phyloP scores from a whole-genome alignment of 2,888 invertebrate genomes.

The Amphiduros pacificus region DNA sequence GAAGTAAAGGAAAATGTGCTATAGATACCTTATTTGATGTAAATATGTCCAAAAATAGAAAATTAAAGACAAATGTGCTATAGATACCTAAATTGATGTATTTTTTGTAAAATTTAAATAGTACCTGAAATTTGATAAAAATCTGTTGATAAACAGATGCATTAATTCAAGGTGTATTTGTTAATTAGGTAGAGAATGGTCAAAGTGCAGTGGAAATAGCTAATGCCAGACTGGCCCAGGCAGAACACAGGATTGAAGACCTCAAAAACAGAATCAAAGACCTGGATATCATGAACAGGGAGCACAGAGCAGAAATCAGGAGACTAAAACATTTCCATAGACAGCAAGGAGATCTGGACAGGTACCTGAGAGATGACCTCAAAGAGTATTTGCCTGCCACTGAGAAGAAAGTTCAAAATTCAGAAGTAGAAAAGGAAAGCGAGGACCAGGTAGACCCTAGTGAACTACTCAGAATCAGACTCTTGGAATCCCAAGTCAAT shows the following conservation, averaged over 20 bases:
- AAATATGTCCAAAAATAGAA: no score
- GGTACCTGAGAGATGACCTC: slow-evolving; percentile 3
- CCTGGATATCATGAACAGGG: not conserved
- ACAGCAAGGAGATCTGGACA: slow-evolving; percentile 16
- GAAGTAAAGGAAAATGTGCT: no score
- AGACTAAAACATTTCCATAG: slow-evolving; percentile 15
- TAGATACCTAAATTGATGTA: no score
- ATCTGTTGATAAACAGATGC: slow-evolving; percentile 1
- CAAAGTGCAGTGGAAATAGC: not conserved
- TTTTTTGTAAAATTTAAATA: no score
- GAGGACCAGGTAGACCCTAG: no score
- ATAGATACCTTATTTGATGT: no score
- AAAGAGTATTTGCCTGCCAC: slow-evolving; percentile 7
- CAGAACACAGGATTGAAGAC: no score
- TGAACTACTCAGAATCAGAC: not conserved
- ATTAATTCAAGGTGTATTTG: not conserved
- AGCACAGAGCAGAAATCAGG: slow-evolving; percentile 9
- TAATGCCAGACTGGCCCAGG: no score
- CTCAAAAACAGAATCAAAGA: slow-evolving; percentile 7
- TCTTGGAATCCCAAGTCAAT: slow-evolving; percentile 10
- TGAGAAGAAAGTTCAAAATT: no score
- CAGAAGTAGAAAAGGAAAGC: no score
- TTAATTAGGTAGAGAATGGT: not conserved
- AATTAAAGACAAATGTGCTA: no score
- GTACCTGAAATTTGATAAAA: slow-evolving; percentile 1